A percentile compares a stretch with the other conserved stretches of the same genome.
Conservation (phyloP, 1,140 invertebrate species). For the Heliconius hewitsoni region DNA sequence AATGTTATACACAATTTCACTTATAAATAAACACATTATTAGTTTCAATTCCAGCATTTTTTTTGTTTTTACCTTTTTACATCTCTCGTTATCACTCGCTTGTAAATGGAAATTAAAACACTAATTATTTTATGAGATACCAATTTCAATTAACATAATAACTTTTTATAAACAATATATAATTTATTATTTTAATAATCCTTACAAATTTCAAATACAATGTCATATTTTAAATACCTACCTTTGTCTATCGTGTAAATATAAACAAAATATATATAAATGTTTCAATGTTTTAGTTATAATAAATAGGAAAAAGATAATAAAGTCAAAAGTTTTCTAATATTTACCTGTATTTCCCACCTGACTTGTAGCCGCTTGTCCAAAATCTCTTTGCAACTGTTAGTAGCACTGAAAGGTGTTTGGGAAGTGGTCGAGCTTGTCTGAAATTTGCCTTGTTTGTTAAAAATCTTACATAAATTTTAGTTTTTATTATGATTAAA, state of each 20-base stretch:
- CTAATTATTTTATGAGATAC: constrained; percentile 30
- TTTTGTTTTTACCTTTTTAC: constrained; percentile 53
- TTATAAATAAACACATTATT: constrained; percentile 13
- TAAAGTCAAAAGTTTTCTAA: not conserved
- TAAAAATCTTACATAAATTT: not conserved
- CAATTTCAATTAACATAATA: not conserved
- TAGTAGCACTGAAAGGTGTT: constrained; percentile 80
- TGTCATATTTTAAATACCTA: not conserved
- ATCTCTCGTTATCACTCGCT: constrained; percentile 54
- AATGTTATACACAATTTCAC: not conserved
- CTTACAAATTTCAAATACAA: not conserved
- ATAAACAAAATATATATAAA: not conserved
- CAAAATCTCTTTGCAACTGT: constrained; percentile 90
- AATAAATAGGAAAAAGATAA: not conserved
- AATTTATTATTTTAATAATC: not conserved
- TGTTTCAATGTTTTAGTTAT: not conserved
- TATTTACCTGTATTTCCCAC: constrained; percentile 85
- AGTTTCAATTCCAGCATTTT: constrained; percentile 17
- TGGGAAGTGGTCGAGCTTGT: constrained; percentile 87
- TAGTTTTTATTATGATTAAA: not conserved
- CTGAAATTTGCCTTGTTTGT: constrained; percentile 73
- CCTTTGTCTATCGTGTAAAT: not conserved
- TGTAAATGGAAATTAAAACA: constrained; percentile 47
- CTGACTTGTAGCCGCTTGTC: constrained; percentile 89
- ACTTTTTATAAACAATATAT: not conserved